Evolutionary conservation across 2,888 invertebrate genomes (phyloP).

Genomic region (Pammene fasciana): DNA sequence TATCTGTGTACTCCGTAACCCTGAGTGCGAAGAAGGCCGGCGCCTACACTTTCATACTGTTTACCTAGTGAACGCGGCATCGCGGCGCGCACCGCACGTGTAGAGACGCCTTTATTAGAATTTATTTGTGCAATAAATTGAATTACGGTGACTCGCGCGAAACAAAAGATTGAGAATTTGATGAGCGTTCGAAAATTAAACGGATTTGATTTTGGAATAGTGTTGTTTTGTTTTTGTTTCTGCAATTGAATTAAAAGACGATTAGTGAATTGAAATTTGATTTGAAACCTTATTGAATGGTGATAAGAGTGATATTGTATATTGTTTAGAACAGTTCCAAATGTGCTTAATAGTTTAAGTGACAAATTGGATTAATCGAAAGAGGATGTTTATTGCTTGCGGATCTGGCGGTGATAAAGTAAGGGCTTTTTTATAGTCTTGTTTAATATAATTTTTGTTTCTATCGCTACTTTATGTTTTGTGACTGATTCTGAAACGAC

Average conservation of each 20-base stretch:
- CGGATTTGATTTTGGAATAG: constrained; percentile 3
- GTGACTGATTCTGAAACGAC: too few relatives aligned
- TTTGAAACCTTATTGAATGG: background rate
- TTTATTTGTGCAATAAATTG: constrained; percentile 29
- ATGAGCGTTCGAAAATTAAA: constrained; percentile 10
- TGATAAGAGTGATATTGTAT: constrained; percentile 9
- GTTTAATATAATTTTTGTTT: background rate
- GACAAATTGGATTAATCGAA: constrained; percentile 36
- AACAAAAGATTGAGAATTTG: constrained; percentile 1
- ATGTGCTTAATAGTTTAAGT: constrained; percentile 28
- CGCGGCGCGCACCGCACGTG: constrained; percentile 32
- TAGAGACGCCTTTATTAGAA: constrained; percentile 31
- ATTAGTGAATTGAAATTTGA: constrained; percentile 2
- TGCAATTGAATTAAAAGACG: background rate
- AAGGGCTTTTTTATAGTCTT: constrained; percentile 15
- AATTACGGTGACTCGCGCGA: constrained; percentile 7
- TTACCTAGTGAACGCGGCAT: constrained; percentile 36
- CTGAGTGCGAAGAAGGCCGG: constrained; percentile 38
- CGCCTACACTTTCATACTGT: constrained; percentile 39
- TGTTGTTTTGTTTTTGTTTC: background rate
- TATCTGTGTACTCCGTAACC: constrained; percentile 35
- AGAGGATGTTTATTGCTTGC: constrained; percentile 38
- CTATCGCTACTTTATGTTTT: background rate
- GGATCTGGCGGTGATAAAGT: constrained; percentile 36
- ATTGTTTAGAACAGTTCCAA: background rate